These are phyloP conservation scores for Aurelia sp. DNA, from an alignment of 30 jellyfish, hydroid and myxozoan genomes.

Conservation along the genomic window DNA sequence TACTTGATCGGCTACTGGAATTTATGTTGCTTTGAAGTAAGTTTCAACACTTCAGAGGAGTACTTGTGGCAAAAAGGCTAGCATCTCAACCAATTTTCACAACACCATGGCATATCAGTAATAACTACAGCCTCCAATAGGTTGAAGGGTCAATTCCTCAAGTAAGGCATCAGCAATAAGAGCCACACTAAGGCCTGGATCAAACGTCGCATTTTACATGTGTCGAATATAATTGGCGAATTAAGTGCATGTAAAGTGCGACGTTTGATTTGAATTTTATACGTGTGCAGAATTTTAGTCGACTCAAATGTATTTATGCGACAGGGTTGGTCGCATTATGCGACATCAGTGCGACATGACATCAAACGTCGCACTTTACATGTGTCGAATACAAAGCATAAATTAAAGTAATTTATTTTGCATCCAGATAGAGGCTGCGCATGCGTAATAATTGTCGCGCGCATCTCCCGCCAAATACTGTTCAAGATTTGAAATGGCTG, in stretches of 20 bases:
- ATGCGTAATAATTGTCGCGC: not conserved
- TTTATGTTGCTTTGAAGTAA: no score
- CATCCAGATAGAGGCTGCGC: slow-evolving; percentile 6
- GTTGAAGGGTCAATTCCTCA: no score
- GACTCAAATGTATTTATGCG: slow-evolving; percentile 8
- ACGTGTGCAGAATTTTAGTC: not conserved
- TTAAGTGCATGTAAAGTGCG: slow-evolving; percentile 22
- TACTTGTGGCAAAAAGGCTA: no score
- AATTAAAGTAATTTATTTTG: not conserved
- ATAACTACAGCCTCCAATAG: no score
- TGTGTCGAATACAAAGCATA: slow-evolving; percentile 40
- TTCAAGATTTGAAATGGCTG: no score
- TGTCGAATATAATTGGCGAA: slow-evolving; percentile 1
- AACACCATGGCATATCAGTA: no score
- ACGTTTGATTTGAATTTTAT: slow-evolving; percentile 17
- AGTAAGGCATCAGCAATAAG: no score
- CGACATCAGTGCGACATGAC: slow-evolving; percentile 26
- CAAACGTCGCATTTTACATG: slow-evolving; percentile 37
- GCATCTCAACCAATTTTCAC: no score
- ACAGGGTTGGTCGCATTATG: slow-evolving; percentile 34
- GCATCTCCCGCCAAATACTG: no score
- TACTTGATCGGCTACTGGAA: no score
- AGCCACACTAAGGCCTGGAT: slow-evolving; percentile 19
- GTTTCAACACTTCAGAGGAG: no score
- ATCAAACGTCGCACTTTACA: slow-evolving; percentile 24